Percentiles rank a stretch among this genome's conserved stretches.
Conservation (phyloP, 35 echinoderm and acorn worm genomes). For the Eucidaris tribuloides region DNA sequence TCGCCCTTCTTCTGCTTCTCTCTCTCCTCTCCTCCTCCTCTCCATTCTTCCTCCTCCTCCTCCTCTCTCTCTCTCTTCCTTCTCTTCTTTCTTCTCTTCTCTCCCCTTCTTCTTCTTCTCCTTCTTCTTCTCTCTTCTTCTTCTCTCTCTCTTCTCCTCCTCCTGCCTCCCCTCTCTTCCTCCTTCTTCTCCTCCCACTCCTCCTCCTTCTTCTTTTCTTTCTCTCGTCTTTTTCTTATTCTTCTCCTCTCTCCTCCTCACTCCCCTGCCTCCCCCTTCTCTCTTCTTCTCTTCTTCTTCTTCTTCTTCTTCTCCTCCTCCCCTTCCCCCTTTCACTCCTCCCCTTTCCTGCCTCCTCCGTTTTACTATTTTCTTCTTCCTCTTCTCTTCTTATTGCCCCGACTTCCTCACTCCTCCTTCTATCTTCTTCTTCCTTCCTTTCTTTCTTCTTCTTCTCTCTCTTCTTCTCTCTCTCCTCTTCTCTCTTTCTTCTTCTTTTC, state of each 20-base stretch:
- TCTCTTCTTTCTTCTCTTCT: not conserved
- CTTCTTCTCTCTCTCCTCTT: not conserved
- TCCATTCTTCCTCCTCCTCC: not conserved
- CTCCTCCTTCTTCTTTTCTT: not conserved
- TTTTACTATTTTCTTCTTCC: not conserved
- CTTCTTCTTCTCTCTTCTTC: not conserved
- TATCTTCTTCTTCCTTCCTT: not conserved
- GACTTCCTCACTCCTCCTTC: not conserved
- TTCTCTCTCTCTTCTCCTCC: not conserved
- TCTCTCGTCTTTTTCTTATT: not conserved
- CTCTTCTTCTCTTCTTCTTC: not conserved
- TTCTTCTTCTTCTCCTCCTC: not conserved
- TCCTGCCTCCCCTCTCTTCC: not conserved
- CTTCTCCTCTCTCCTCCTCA: not conserved
- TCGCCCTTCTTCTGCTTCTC: not conserved
- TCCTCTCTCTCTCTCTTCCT: not conserved
- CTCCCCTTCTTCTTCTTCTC: not conserved
- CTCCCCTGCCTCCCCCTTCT: not conserved
- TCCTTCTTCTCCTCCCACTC: not conserved
- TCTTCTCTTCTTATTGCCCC: not conserved
- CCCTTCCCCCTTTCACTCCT: not conserved
- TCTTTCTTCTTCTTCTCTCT: slow-evolving; percentile 17
- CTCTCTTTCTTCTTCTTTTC: not conserved
- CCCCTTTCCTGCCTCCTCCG: not conserved
- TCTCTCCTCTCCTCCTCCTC: not conserved